Percentiles rank a stretch among this genome's conserved stretches.
phyloP scores from a whole-genome alignment of 2,888 invertebrate species.

The Drosophila bunnanda region DNA sequence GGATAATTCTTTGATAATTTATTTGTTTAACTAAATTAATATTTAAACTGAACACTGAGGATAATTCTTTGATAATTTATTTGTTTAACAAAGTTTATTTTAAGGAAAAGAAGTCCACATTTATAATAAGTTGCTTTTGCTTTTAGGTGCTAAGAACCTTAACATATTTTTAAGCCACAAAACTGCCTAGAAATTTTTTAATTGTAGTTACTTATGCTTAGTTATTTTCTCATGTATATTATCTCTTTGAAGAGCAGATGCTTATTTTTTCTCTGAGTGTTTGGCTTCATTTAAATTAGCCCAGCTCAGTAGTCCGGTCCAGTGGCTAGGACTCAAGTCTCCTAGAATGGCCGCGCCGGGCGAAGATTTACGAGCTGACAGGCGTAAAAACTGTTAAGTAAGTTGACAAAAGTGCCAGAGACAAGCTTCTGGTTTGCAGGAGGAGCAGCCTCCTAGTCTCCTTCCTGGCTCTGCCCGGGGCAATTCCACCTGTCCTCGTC shows the following conservation, averaged over 20 bases:
- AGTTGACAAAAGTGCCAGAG: slow-evolving; percentile 77
- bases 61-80: too few species aligned
- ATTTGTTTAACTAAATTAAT: too few species aligned
- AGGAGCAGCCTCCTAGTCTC: slow-evolving; percentile 2
- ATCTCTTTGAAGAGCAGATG: neutral
- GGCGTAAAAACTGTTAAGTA: slow-evolving; percentile 80
- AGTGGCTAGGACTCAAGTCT: slow-evolving; percentile 30
- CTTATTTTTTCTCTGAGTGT: slow-evolving; percentile 18
- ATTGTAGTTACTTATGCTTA: too few species aligned
- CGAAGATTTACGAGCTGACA: slow-evolving; percentile 79
- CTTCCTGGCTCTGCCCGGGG: slow-evolving; percentile 4
- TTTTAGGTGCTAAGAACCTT: neutral
- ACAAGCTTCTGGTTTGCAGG: slow-evolving; percentile 52
- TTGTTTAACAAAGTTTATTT: neutral
- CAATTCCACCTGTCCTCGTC: slow-evolving; percentile 69
- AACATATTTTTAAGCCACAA: too few species aligned
- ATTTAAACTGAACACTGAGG: too few species aligned
- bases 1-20: too few species aligned
- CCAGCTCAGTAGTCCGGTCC: slow-evolving; percentile 27
- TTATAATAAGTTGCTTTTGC: neutral
- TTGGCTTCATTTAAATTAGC: slow-evolving; percentile 48
- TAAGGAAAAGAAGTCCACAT: neutral
- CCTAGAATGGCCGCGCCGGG: slow-evolving; percentile 35
- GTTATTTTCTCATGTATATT: too few species aligned
- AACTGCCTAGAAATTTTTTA: neutral